phyloP scores from a whole-genome alignment of 1,140 invertebrate genomes.

The Ceratosolen solmsi region DNA sequence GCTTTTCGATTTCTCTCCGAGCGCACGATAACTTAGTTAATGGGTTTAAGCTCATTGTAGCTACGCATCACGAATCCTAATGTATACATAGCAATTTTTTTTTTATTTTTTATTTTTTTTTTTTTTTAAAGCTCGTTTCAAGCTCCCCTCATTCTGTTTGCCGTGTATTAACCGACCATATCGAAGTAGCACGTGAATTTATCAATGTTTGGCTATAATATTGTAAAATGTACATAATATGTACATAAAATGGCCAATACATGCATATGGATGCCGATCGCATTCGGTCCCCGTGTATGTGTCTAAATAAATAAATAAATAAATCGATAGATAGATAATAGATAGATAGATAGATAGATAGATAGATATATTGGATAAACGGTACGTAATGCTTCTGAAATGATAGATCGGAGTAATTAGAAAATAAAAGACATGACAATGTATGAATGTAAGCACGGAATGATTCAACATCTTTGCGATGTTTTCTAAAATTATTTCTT shows the following conservation, averaged over 20 bases:
- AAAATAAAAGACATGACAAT: not conserved
- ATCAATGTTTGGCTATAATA: too few relatives aligned
- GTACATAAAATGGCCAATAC: too few relatives aligned
- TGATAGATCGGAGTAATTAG: not conserved
- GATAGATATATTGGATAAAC: too few relatives aligned
- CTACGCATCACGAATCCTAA: slow-evolving; percentile 4
- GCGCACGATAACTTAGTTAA: slow-evolving; percentile 6
- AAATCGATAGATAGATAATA: not conserved
- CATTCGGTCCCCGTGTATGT: too few relatives aligned
- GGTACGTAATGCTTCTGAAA: not conserved
- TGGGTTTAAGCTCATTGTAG: not conserved
- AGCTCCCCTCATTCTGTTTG: too few relatives aligned
- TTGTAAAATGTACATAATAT: too few relatives aligned
- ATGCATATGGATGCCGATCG: too few relatives aligned
- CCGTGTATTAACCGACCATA: too few relatives aligned
- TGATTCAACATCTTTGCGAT: not conserved
- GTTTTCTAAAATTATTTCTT: not conserved
- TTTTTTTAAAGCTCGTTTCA: too few relatives aligned
- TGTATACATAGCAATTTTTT: not conserved
- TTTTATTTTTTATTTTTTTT: not conserved
- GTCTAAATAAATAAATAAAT: too few relatives aligned
- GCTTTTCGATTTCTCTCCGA: slow-evolving; percentile 20
- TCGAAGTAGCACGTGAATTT: too few relatives aligned
- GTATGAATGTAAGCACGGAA: not conserved
- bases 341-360: too few relatives aligned